These are phyloP conservation scores for Agrypnia vestita DNA, from an alignment of 1,140 invertebrate species.

Conservation along the genomic window DNA sequence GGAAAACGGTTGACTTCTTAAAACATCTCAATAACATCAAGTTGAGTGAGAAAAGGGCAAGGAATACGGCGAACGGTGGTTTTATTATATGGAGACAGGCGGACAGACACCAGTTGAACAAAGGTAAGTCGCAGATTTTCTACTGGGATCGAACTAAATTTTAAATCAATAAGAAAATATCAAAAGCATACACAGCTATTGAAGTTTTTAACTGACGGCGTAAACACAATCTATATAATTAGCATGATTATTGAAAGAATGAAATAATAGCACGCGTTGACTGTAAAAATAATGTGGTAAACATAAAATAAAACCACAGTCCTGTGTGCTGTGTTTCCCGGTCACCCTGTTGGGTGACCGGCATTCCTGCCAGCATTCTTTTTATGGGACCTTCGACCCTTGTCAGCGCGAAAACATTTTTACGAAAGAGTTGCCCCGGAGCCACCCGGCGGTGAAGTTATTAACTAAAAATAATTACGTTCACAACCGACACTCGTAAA, in stretches of 20 bases:
- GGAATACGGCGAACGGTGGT: no score
- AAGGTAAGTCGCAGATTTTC: no score
- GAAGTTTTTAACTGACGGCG: no score
- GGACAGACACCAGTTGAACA: background rate
- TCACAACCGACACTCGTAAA: background rate
- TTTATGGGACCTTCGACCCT: conserved; percentile 6
- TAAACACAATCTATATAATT: background rate
- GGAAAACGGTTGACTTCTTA: no score
- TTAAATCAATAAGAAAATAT: no score
- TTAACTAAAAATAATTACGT: conserved; percentile 25
- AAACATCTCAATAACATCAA: no score
- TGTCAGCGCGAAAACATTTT: no score
- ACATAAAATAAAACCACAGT: background rate
- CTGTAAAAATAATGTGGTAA: background rate
- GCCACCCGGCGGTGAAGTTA: conserved; percentile 6
- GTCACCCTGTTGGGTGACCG: background rate
- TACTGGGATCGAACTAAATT: no score
- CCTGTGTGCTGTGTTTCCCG: background rate
- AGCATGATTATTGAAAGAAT: background rate
- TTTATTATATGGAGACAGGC: background rate
- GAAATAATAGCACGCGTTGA: background rate
- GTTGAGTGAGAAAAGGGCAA: no score
- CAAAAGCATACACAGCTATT: no score
- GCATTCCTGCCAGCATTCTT: background rate
- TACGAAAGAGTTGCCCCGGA: background rate